Percentiles rank a stretch among this genome's conserved stretches.
Conservation (phyloP, 2,113 vertebrate genomes). For the Elachura formosa region DNA sequence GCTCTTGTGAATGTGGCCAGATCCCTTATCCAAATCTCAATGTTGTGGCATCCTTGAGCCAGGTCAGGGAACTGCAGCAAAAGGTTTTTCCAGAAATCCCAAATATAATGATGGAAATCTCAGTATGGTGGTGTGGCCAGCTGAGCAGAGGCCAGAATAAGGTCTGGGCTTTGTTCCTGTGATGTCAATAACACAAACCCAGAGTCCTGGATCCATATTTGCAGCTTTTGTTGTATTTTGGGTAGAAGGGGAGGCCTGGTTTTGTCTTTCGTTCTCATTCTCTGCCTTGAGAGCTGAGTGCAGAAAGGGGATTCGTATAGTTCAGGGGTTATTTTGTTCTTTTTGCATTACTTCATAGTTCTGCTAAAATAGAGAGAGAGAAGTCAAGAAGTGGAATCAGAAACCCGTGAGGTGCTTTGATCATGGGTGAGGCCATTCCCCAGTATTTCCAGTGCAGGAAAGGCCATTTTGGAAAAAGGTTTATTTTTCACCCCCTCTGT, state of each 20-base stretch:
- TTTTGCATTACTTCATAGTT: neutral
- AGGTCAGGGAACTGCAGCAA: neutral
- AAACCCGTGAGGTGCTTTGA: neutral
- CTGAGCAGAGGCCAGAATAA: neutral
- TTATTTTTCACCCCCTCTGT: neutral
- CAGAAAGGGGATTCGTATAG: neutral
- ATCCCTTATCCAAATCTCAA: neutral
- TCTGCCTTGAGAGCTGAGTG: neutral
- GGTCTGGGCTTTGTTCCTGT: neutral
- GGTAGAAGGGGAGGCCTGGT: neutral
- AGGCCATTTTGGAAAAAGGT: neutral
- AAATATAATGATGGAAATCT: neutral
- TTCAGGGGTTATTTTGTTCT: neutral
- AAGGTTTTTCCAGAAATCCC: neutral
- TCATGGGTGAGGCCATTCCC: neutral
- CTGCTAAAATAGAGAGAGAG: neutral
- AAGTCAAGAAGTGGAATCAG: neutral
- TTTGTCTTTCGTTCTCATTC: neutral
- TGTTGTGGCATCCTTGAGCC: neutral
- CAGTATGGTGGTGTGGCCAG: neutral
- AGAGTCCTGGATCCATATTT: neutral
- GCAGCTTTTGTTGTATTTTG: neutral
- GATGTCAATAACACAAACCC: neutral
- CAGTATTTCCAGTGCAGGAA: neutral
- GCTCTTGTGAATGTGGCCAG: neutral